Conservation (phyloP, 2,888 invertebrate genomes). For the Cyclophora punctaria region DNA sequence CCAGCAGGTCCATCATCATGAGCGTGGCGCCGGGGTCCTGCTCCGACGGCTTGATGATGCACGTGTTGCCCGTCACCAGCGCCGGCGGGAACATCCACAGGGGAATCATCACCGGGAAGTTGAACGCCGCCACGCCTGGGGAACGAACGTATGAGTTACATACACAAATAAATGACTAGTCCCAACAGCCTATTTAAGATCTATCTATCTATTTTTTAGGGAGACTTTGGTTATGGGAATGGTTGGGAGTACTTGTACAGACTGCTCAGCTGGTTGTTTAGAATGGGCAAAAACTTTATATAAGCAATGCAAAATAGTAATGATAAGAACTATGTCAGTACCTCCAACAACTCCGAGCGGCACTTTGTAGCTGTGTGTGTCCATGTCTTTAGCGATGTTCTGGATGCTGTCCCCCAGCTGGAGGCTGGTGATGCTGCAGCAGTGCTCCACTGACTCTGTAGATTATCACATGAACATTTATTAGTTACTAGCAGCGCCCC, state of each 20-base stretch:
- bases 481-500: too few species aligned
- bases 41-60: constrained; percentile 96
- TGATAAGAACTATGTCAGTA: constrained; percentile 26
- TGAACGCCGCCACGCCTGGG: constrained; percentile 96
- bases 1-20: constrained; percentile 93
- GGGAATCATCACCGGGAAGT: constrained; percentile 99
- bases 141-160: too few species aligned
- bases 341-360: constrained; percentile 96
- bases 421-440: constrained; percentile 93
- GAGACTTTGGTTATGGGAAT: too few species aligned
- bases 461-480: neutral
- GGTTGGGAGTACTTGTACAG: too few species aligned
- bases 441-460: constrained; percentile 96
- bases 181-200: too few species aligned
- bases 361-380: constrained; percentile 91
- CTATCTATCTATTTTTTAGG: too few species aligned
- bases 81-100: constrained; percentile 95
- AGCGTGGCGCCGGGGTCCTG: constrained; percentile 98
- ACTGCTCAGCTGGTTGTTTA: too few species aligned
- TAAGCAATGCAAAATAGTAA: too few species aligned
- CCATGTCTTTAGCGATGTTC: constrained; percentile 95
- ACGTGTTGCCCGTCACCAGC: constrained; percentile 94
- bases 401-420: constrained; percentile 94
- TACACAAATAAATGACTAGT: too few species aligned
- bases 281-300: too few species aligned